phyloP scores from a whole-genome alignment of 2,888 invertebrate species.

The Cephus pulcher region DNA sequence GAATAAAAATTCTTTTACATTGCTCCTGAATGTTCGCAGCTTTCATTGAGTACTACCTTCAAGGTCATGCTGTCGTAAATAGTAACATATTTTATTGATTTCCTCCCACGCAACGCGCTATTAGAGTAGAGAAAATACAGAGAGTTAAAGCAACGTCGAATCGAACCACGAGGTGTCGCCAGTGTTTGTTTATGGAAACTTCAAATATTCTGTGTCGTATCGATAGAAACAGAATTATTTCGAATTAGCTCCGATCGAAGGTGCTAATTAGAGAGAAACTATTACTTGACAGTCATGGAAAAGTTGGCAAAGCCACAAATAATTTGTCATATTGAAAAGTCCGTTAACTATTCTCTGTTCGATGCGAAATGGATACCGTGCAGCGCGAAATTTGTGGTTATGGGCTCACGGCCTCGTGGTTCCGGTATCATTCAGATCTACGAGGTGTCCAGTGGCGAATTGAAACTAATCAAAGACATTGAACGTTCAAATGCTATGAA shows the following conservation, averaged over 20 bases:
- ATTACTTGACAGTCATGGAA: constrained; percentile 57
- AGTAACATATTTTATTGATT: background rate
- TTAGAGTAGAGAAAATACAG: background rate
- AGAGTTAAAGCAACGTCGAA: background rate
- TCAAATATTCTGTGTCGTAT: background rate
- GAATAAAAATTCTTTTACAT: background rate
- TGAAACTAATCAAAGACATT: constrained; percentile 78
- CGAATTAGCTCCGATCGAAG: background rate
- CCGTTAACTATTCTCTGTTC: constrained; percentile 86
- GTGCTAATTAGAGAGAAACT: background rate
- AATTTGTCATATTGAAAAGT: constrained; percentile 86
- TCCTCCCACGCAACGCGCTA: background rate
- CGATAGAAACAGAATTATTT: background rate
- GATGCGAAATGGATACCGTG: constrained; percentile 97
- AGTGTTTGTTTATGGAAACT: constrained; percentile 40
- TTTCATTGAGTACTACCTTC: background rate
- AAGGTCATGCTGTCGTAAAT: background rate
- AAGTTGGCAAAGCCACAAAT: constrained; percentile 88
- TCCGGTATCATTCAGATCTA: constrained; percentile 87
- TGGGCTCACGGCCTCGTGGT: constrained; percentile 88
- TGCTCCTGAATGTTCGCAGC: background rate
- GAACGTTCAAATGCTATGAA: constrained; percentile 89
- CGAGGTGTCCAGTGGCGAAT: constrained; percentile 80
- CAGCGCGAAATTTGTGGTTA: constrained; percentile 90
- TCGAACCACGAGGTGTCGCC: constrained; percentile 21